Conservation (phyloP, 2,113 vertebrate species). For the Sakesphorus luctuosus region DNA sequence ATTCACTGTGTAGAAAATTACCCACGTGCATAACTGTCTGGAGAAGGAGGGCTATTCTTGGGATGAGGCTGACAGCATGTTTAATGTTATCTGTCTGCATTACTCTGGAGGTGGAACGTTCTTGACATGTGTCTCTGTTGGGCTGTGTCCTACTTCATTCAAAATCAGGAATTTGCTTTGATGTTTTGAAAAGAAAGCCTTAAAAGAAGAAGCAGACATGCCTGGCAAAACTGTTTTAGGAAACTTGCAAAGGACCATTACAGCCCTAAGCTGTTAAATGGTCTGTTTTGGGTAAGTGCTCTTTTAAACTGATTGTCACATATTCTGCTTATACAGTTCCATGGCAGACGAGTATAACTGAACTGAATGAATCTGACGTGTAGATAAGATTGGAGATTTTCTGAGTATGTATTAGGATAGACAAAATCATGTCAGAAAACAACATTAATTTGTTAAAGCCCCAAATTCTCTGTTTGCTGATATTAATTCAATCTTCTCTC, state of each 20-base stretch:
- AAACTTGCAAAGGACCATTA: background rate
- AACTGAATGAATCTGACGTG: background rate
- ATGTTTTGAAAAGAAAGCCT: background rate
- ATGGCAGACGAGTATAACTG: background rate
- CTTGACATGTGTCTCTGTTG: background rate
- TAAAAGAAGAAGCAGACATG: background rate
- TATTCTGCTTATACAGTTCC: background rate
- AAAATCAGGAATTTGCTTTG: background rate
- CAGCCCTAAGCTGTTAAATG: background rate
- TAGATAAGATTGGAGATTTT: background rate
- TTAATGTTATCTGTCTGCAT: background rate
- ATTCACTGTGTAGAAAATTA: background rate
- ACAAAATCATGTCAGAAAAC: background rate
- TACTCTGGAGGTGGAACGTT: background rate
- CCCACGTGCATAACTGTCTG: background rate
- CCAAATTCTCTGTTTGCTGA: background rate
- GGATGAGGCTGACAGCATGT: background rate
- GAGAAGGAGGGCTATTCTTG: background rate
- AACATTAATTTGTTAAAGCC: background rate
- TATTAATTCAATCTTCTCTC: slow-evolving; percentile 5
- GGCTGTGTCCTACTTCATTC: background rate
- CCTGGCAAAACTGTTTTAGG: background rate
- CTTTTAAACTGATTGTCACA: background rate
- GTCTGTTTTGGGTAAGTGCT: background rate
- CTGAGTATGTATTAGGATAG: background rate